Evolutionary conservation across 2,888 invertebrate species (phyloP), one percentile per base, ranked within the genome.

Genomic region (Lycophotia porphyrea): DNA sequence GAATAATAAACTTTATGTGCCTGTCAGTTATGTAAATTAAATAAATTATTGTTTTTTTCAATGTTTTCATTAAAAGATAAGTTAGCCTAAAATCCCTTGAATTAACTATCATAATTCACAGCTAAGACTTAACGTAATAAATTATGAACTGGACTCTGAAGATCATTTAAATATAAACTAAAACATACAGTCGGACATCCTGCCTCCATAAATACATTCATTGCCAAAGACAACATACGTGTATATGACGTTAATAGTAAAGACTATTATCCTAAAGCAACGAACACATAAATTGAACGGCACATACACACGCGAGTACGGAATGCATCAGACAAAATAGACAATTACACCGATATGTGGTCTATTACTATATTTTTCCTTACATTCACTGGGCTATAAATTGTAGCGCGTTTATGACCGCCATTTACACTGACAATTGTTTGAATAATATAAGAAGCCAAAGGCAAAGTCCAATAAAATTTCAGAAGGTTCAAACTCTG

Each of bases 341-440:
- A 39, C 71, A 80, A 84, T 82, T 80, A 75, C 49, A 63, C 13
- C 49, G 27, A 72, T 55, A 49, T 44, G 52, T 63, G 15, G 39
- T 36, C 27, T 65, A 47, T 66, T 69, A 69, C 42, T 81, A 71
- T 69, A 77, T 77, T 66, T 64, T 71, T 64, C 52, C 58, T 52
- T 67, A 61, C 71, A 72, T 27, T 49, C 8, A 8, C 15, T 71
- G 18, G 31, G 9, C 13, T 58, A 77, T 83, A 64, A 73, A 69
- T 63, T 64, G 34, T 67, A 31, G n/a, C 24, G 39, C 42, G 31
- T 72, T 74, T 85, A 70, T 67, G 36, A 15, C 34, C 49, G 21
- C 60, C 69, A 74, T 76, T 74, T 70, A 72, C 72, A 68, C 55
- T 42, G 44, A 63, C 64, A 82, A 83, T 79, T 76, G 70, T 85